phyloP scores from a whole-genome alignment of 2,113 vertebrate genomes.

The Campylomormyrus numenius region DNA sequence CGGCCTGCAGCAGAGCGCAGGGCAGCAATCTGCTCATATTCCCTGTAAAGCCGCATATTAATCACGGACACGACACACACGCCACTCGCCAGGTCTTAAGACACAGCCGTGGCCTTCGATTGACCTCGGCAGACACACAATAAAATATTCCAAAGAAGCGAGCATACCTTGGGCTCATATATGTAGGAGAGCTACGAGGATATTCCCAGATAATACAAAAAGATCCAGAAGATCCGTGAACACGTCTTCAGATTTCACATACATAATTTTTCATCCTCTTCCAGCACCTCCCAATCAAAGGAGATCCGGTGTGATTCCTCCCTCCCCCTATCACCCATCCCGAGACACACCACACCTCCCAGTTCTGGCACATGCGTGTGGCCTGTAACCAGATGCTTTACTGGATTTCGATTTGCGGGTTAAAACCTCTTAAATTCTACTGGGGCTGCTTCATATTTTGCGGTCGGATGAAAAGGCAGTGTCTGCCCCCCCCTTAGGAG shows the following conservation, averaged over 20 bases:
- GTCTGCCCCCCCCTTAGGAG: not conserved
- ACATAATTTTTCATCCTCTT: not conserved
- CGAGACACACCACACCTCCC: not conserved
- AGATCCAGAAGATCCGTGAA: not conserved
- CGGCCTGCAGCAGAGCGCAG: slow-evolving; percentile 34
- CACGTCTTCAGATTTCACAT: not conserved
- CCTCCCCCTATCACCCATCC: not conserved
- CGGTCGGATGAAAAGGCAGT: not conserved
- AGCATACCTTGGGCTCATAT: not conserved
- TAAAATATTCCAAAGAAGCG: not conserved
- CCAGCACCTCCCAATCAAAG: not conserved
- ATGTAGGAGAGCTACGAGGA: not conserved
- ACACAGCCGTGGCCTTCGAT: not conserved
- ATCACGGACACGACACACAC: slow-evolving; percentile 42
- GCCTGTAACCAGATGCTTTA: not conserved
- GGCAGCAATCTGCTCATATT: slow-evolving; percentile 31
- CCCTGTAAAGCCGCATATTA: slow-evolving; percentile 43
- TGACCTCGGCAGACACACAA: not conserved
- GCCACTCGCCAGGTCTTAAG: not conserved
- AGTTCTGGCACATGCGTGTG: not conserved
- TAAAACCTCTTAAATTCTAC: not conserved
- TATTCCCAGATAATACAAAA: not conserved
- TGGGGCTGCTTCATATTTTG: not conserved
- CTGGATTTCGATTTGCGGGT: not conserved
- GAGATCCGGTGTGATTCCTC: not conserved